Conservation (phyloP, 2,797 vertebrate species). For the Poecilia picta region DNA sequence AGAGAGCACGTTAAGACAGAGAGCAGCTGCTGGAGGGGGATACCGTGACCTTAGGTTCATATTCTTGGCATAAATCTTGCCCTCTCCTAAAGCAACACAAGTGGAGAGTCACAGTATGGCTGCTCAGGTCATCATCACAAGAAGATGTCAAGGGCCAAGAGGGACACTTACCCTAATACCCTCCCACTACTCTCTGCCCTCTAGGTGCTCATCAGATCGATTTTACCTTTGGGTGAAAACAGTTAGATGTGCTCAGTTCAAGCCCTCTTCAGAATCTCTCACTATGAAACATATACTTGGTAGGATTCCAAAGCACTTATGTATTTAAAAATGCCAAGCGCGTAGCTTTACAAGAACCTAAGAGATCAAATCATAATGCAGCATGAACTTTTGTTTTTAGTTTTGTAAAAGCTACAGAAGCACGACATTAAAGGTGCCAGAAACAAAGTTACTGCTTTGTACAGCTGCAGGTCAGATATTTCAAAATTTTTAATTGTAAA, state of each 20-base stretch:
- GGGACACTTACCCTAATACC: conserved; percentile 64
- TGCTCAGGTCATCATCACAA: conserved; percentile 65
- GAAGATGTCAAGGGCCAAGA: conserved; percentile 58
- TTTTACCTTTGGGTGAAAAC: conserved; percentile 55
- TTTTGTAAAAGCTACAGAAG: not conserved
- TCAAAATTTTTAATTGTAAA: not conserved
- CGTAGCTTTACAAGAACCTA: not conserved
- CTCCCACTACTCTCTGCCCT: conserved; percentile 31
- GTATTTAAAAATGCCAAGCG: not conserved
- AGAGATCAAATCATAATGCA: not conserved
- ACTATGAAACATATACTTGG: conserved; percentile 10
- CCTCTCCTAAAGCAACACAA: conserved; percentile 40
- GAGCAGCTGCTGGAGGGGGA: conserved; percentile 63
- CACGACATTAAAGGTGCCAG: not conserved
- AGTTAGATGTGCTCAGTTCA: conserved; percentile 49
- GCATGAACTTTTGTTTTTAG: not conserved
- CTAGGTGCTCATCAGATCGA: conserved; percentile 52
- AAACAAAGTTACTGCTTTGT: not conserved
- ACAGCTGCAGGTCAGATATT: not conserved
- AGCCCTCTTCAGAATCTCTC: conserved; percentile 27
- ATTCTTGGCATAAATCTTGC: conserved; percentile 50
- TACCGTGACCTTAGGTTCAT: conserved; percentile 52
- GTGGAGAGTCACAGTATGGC: conserved; percentile 41
- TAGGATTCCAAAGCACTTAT: conserved; percentile 21
- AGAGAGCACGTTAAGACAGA: conserved; percentile 54